These are phyloP conservation scores for Porites evermanni DNA, from an alignment of 92 coral and sea anemone species.

Conservation along the genomic window DNA sequence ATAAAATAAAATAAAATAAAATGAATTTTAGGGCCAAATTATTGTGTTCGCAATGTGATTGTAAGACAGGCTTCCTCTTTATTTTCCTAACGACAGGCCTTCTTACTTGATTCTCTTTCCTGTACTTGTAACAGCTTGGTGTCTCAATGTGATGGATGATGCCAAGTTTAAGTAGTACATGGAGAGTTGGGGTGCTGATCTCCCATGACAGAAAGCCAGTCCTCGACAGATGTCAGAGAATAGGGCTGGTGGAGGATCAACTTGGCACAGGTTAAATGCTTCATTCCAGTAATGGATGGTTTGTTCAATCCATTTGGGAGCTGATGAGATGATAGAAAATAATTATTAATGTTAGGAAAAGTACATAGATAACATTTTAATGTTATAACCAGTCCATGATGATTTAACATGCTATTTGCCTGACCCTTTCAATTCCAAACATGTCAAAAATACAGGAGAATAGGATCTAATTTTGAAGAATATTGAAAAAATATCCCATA, in stretches of 20 bases:
- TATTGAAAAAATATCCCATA: no score
- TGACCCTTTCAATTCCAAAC: no score
- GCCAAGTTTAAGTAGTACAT: constrained; percentile 78
- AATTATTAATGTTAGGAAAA: background rate
- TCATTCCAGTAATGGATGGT: constrained; percentile 65
- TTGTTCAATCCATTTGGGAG: constrained; percentile 39
- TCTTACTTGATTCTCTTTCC: constrained; percentile 89
- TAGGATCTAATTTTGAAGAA: no score
- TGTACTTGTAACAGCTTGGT: constrained; percentile 80
- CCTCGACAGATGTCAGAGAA: constrained; percentile 81
- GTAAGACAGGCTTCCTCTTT: no score
- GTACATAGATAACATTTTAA: no score
- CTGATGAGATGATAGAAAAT: background rate
- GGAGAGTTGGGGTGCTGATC: constrained; percentile 60
- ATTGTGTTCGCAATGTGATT: no score
- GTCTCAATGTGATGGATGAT: constrained; percentile 81
- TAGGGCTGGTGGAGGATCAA: constrained; percentile 74
- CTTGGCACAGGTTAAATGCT: constrained; percentile 79
- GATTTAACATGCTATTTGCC: no score
- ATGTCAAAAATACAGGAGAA: no score
- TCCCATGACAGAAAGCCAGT: constrained; percentile 84
- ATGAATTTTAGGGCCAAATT: no score
- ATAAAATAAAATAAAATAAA: no score
- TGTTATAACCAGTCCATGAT: no score
- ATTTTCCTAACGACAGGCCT: background rate